phyloP scores from a whole-genome alignment of 2,113 vertebrate genomes.

The Haemorhous mexicanus region DNA sequence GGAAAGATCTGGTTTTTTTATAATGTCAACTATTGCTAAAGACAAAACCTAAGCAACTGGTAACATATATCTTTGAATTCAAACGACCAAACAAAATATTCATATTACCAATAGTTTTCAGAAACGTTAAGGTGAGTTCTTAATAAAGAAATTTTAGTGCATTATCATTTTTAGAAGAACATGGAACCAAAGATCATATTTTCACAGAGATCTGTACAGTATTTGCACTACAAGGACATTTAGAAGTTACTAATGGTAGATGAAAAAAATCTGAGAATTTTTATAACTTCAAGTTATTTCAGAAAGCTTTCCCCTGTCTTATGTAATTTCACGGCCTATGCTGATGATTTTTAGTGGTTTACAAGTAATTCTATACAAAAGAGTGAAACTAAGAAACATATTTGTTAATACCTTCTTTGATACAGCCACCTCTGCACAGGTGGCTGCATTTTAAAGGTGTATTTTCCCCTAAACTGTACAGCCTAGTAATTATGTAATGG shows the following conservation, averaged over 20 bases:
- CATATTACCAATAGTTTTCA: background rate
- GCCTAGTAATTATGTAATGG: background rate
- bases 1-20: background rate
- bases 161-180: background rate
- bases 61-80: background rate
- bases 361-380: background rate
- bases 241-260: background rate
- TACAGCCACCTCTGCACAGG: background rate
- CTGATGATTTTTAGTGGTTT: background rate
- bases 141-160: background rate
- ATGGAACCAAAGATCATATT: background rate
- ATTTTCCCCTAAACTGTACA: background rate
- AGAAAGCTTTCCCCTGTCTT: background rate
- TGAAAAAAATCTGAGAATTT: background rate
- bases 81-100: background rate
- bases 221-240: background rate
- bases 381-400: background rate
- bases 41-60: background rate
- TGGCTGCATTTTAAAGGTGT: background rate
- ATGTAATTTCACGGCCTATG: background rate
- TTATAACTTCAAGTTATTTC: background rate
- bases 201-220: background rate
- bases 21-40: background rate
- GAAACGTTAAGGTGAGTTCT: background rate
- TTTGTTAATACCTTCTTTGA: background rate